Evolutionary conservation across 2,888 invertebrate genomes (phyloP), one percentile per base, ranked within the genome.

Genomic region (Heliothis peltigera): DNA sequence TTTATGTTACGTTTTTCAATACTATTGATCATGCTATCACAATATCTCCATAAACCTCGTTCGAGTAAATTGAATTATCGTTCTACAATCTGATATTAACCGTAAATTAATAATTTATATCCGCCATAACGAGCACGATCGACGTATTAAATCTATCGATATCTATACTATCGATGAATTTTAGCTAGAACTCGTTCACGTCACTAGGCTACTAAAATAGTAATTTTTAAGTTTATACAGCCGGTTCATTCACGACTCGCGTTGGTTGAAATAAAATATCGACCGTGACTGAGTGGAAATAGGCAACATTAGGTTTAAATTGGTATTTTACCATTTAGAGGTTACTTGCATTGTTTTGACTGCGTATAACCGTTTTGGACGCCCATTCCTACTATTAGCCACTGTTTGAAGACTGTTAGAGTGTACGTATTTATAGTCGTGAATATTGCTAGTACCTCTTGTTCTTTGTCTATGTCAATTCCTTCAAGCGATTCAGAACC

Each of bases 131-230:
- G 54, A 52, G 32, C 57, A 60, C 28, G 57, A 68, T 73, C 46
- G 59, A 57, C 39, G 28, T 52, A 17, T 60, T 69, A 74, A 64
- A 60, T 64, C 61, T 74, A 74, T 74, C 42, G 59, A 57, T 62
- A 56, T 19, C 49, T 58, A 55, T 66, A 61, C 10, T 66, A 47
- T 66, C 72, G 73, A 72, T 72, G 62, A 52, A 69, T 51, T 57
- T 43, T 39, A 21, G 49, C 17, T 39, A 59, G 48, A 49, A 1
- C 3, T 47, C 53, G 46, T 32, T 61, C 70, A 60, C 87, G 61
- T 70, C 87, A 67, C 89, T 87, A 84, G 47, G 42, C 56, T 47
- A 74, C 82, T 88, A 91, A 88, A 87, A 89, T 90, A 91, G 84
- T 84, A 81, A 84, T 87, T 87, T 84, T 84, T 57, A 44, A 84